Conservation (phyloP, 2,888 invertebrate species). For the Tolmerus cingulatus region DNA sequence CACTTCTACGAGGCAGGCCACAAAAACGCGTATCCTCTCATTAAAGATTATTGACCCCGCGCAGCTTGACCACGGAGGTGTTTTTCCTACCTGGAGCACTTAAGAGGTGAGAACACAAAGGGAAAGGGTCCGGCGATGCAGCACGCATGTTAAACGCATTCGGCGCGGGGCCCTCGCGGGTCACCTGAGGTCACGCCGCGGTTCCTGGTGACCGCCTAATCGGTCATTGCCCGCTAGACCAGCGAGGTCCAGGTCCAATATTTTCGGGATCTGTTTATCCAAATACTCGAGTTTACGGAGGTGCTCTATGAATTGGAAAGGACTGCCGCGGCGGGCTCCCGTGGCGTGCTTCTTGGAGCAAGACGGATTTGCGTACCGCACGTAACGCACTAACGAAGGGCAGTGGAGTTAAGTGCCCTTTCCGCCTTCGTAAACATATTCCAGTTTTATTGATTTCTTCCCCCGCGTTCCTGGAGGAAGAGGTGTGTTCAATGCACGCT, state of each 20-base stretch:
- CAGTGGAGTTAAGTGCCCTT: neutral
- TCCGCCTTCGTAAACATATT: neutral
- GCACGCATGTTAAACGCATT: neutral
- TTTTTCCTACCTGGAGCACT: neutral
- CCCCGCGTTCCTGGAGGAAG: neutral
- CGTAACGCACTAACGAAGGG: neutral
- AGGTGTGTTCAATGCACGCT: neutral
- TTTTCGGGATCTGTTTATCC: neutral
- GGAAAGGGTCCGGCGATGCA: neutral
- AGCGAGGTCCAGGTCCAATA: no score
- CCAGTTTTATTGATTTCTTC: neutral
- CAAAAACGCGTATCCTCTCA: neutral
- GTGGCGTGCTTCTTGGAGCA: neutral
- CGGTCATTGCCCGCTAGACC: neutral
- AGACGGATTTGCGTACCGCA: neutral
- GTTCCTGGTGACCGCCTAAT: neutral
- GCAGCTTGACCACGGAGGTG: neutral
- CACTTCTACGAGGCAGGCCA: neutral
- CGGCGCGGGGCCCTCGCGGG: neutral
- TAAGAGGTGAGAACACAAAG: neutral
- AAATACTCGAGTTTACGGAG: neutral
- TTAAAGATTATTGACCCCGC: neutral
- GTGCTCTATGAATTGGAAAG: neutral
- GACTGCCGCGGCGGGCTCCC: neutral
- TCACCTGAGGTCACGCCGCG: neutral